Evolutionary conservation across 1,140 invertebrate species (phyloP).

Genomic region (Homalodisca vitripennis): DNA sequence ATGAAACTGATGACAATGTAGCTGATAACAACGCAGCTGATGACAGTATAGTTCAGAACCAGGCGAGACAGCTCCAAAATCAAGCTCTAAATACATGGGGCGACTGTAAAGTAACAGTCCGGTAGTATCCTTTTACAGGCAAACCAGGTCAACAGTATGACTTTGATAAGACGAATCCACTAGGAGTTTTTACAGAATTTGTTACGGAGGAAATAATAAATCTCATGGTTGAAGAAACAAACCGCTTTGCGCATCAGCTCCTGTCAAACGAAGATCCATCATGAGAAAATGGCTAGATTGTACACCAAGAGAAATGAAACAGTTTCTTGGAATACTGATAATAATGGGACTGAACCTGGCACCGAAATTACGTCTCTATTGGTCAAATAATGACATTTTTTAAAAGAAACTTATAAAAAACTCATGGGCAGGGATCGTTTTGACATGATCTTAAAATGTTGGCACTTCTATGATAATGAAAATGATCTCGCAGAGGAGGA

Average conservation of each 20-base stretch:
- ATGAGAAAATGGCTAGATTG: not conserved
- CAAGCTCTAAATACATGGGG: not conserved
- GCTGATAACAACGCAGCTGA: not conserved
- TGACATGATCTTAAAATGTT: not conserved
- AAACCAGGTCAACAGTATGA: not conserved
- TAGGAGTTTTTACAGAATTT: not conserved
- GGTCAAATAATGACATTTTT: not conserved
- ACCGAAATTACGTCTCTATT: not conserved
- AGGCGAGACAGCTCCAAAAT: not conserved
- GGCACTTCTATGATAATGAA: not conserved
- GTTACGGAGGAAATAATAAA: not conserved
- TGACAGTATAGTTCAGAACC: not conserved
- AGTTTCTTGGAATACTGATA: not conserved
- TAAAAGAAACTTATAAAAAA: not conserved
- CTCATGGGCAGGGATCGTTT: not conserved
- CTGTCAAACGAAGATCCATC: not conserved
- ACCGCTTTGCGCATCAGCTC: not conserved
- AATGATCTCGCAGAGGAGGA: not conserved
- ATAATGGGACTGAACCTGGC: not conserved
- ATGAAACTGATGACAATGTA: not conserved
- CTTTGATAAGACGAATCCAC: not conserved
- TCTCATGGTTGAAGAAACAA: not conserved
- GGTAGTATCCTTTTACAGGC: not conserved
- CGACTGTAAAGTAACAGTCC: not conserved
- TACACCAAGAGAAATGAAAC: not conserved